Conservation (phyloP, 2,888 invertebrate genomes). For the Spialia ferax region DNA sequence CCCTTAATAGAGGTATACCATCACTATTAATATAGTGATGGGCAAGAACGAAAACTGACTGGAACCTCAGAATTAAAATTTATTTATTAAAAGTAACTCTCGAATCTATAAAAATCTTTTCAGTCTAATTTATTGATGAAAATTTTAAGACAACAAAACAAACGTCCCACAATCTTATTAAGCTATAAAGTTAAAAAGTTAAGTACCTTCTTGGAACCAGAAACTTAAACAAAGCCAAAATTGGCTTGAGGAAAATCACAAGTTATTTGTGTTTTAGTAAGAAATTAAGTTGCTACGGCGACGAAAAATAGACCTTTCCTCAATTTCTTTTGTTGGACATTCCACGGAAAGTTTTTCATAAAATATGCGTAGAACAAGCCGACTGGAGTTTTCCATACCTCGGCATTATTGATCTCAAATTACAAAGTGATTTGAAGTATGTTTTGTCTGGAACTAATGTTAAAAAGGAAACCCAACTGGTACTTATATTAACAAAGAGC, state of each 20-base stretch:
- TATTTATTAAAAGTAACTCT: no score
- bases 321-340: background rate
- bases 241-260: conserved; percentile 1
- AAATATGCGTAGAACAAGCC: background rate
- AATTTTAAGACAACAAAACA: no score
- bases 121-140: no score
- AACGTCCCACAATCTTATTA: no score
- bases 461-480: background rate
- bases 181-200: background rate
- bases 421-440: background rate
- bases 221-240: background rate
- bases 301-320: background rate
- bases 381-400: background rate
- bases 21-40: no score
- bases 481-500: no score
- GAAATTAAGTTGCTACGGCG: background rate
- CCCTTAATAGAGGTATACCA: no score
- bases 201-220: background rate
- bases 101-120: no score
- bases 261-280: conserved; percentile 1
- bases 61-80: no score
- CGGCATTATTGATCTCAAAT: conserved; percentile 2
- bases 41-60: no score
- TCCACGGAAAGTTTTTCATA: conserved; percentile 2
- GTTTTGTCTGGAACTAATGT: background rate